phyloP scores from a whole-genome alignment of 1,140 invertebrate species.

The Sarcophaga bullata region DNA sequence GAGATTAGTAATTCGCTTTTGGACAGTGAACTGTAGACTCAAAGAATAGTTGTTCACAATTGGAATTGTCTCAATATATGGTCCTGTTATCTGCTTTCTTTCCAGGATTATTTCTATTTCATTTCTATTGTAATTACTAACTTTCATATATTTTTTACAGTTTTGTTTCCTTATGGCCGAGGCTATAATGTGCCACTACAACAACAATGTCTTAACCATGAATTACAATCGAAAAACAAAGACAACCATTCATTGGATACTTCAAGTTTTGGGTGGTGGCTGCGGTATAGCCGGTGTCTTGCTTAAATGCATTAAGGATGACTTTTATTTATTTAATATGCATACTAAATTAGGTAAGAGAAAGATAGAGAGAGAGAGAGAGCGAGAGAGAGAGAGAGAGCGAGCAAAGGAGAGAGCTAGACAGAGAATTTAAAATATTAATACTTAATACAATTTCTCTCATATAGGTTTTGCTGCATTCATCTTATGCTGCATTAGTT shows the following conservation, averaged over 20 bases:
- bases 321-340: conserved; percentile 50
- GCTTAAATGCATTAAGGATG: conserved; percentile 58
- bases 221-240: conserved; percentile 56
- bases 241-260: conserved; percentile 62
- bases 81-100: no score
- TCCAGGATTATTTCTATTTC: no score
- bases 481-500: conserved; percentile 53
- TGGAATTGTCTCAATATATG: no score
- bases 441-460: background rate
- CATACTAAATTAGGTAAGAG: conserved; percentile 59
- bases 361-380: background rate
- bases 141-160: conserved; percentile 41
- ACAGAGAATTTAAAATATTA: no score
- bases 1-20: no score
- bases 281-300: conserved; percentile 57
- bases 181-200: conserved; percentile 61
- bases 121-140: no score
- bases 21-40: no score
- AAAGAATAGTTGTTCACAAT: no score
- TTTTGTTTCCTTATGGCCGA: conserved; percentile 63
- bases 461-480: conserved; percentile 53
- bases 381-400: conserved; percentile 42
- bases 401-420: no score
- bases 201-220: conserved; percentile 56
- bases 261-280: conserved; percentile 55